Evolutionary conservation across 2,113 vertebrate genomes (phyloP), one percentile per base, ranked within the genome.

Genomic region (Callorhinus ursinus): DNA sequence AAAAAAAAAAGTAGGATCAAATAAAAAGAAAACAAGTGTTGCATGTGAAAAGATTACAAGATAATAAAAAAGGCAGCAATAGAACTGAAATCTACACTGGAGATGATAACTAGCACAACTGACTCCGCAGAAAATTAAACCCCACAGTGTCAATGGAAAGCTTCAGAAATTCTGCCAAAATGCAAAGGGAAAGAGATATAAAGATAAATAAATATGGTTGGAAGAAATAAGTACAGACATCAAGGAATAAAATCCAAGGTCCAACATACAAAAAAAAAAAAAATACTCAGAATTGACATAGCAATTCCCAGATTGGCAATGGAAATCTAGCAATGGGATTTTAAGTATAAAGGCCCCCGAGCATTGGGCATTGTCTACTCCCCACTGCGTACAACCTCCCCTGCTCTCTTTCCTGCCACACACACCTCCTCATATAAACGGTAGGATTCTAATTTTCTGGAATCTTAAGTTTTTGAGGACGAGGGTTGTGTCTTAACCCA

Each of bases 11-110:
- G 15, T 39, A 63, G 31, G 13, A 59, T 79, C 72, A 63, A 24
- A 67, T 85, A 61, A 90, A 92, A 95, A 90, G 53, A 55, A 96
- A 97, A n/a, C 13, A 91, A 79, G 18, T 36, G 33, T 26, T 93
- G 0, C 31, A 36, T 84, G 55, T 88, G 9, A 74, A 77, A 91
- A 67, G 26, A 59, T 89, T 81, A 71, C 4, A 77, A 91, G 72
- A 51, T 95, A 74, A 61, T 82, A 16, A 72, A 85, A 93, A 91
- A 69, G 8, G 22, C 11, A 69, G 3, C 77, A 63, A 92, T 67
- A 79, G 22, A 74, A 94, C 67, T 90, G 83, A 97, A 92, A 61
- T 65, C 39, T 90, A 18, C 33, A 83, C 57, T 88, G 82, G 31
- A 65, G 21, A 92, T 21, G 91, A 61, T 76, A 39, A 33, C 55